These are phyloP conservation scores for Abrostola tripartita DNA, from an alignment of 2,888 invertebrate genomes.

Conservation along the genomic window DNA sequence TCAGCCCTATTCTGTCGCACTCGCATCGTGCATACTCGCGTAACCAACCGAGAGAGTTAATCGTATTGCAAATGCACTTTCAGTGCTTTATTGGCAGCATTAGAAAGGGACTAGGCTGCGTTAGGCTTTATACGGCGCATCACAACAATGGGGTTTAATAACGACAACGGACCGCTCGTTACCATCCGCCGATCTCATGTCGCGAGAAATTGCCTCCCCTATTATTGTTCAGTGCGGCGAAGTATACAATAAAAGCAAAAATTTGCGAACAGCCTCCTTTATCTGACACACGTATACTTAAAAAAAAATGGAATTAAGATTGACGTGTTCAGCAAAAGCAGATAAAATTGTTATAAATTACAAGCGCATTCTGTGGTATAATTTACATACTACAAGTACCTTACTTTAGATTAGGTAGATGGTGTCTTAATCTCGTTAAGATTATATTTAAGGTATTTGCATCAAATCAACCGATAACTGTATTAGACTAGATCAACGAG, in stretches of 20 bases:
- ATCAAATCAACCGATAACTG: conserved; percentile 44
- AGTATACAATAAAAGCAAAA: conserved; percentile 75
- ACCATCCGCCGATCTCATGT: conserved; percentile 74
- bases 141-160: conserved; percentile 82
- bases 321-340: conserved; percentile 32
- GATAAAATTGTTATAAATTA: conserved; percentile 37
- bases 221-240: conserved; percentile 73
- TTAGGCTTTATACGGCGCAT: conserved; percentile 77
- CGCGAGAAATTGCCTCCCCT: conserved; percentile 74
- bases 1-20: conserved; percentile 51
- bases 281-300: conserved; percentile 59
- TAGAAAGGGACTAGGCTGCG: conserved; percentile 73
- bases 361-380: conserved; percentile 30
- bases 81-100: conserved; percentile 80
- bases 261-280: conserved; percentile 68
- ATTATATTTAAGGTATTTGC: conserved; percentile 38
- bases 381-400: conserved; percentile 31
- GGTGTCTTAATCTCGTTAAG: conserved; percentile 24
- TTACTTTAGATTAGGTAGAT: conserved; percentile 35
- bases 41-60: conserved; percentile 59
- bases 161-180: conserved; percentile 78
- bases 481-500: conserved; percentile 44
- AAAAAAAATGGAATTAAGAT: conserved; percentile 52
- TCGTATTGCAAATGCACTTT: conserved; percentile 75
- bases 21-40: conserved; percentile 53